Conservation (phyloP, 1,140 invertebrate genomes). For the Euura lappo region DNA sequence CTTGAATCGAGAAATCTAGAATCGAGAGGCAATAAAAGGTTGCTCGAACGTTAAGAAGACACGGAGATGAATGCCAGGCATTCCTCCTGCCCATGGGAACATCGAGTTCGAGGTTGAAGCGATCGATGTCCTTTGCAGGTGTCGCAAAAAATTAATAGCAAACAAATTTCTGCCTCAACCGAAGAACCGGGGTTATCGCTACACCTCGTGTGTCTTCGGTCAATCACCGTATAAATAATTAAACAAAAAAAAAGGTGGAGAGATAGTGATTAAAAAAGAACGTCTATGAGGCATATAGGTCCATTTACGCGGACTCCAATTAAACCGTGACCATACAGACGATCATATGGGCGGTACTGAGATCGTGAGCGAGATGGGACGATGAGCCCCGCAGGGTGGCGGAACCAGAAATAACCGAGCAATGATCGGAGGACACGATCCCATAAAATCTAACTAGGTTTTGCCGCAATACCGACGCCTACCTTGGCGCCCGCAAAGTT, state of each 20-base stretch:
- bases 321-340: no score
- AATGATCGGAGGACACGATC: neutral
- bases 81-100: neutral
- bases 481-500: no score
- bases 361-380: neutral
- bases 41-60: neutral
- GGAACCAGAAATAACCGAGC: no score
- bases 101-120: neutral
- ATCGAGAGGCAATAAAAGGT: neutral
- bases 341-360: neutral
- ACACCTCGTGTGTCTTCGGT: no score
- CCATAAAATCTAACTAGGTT: slow-evolving; percentile 12
- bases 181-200: no score
- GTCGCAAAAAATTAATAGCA: neutral
- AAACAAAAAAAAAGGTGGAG: no score
- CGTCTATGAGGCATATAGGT: no score
- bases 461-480: neutral
- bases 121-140: neutral
- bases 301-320: no score
- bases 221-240: no score
- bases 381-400: neutral
- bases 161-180: no score
- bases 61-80: neutral
- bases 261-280: no score
- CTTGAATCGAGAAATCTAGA: neutral